phyloP scores from a whole-genome alignment of 2,888 invertebrate genomes.

The Athalia cordata region DNA sequence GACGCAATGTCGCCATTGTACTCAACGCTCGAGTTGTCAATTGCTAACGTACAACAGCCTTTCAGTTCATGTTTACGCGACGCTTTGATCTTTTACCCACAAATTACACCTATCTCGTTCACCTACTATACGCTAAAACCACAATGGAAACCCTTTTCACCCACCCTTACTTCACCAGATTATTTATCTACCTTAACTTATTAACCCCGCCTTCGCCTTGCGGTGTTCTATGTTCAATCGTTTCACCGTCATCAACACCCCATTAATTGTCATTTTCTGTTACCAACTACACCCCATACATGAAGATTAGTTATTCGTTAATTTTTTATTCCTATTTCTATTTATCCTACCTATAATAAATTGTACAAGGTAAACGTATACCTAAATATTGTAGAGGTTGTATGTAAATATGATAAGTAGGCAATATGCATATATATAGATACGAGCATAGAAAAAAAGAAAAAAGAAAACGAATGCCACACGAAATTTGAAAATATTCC shows the following conservation, averaged over 20 bases:
- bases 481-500: no score
- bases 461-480: no score
- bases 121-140: constrained; percentile 8
- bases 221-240: no score
- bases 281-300: no score
- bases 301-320: no score
- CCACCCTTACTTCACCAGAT: background rate
- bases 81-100: constrained; percentile 35
- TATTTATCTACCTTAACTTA: background rate
- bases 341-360: no score
- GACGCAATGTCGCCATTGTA: background rate
- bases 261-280: background rate
- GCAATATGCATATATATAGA: no score
- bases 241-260: background rate
- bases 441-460: no score
- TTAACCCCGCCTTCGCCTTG: background rate
- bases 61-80: constrained; percentile 27
- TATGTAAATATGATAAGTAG: no score
- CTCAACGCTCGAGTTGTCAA: constrained; percentile 28
- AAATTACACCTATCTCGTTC: constrained; percentile 27
- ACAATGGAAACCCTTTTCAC: background rate
- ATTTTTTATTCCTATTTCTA: no score
- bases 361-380: no score
- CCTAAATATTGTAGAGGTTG: no score
- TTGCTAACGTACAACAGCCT: constrained; percentile 27